A percentile compares a stretch with the other conserved stretches of the same genome.
These are phyloP conservation scores for Drosophila mercatorum DNA, from an alignment of 2,888 invertebrate species.

Conservation along the genomic window DNA sequence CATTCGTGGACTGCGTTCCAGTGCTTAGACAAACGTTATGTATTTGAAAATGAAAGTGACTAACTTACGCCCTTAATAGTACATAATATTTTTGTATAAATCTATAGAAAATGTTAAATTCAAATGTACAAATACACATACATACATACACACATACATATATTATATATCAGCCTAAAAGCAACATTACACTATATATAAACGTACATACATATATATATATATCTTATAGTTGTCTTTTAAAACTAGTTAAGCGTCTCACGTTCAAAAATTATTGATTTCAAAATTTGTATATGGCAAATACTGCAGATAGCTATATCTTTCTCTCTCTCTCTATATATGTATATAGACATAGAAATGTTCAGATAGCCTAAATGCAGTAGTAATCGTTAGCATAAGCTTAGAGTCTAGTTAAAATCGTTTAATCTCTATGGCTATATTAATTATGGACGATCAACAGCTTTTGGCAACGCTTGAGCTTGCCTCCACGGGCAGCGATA, in stretches of 20 bases:
- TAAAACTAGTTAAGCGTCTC: slow-evolving; percentile 61
- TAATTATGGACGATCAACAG: slow-evolving; percentile 18
- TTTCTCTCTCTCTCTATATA: background rate
- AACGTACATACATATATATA: background rate
- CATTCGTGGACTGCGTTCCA: slow-evolving; percentile 21
- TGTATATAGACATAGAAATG: background rate
- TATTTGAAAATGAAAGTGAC: slow-evolving; percentile 1
- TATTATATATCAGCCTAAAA: slow-evolving; percentile 42
- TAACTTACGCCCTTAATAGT: slow-evolving; percentile 22
- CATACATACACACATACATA: slow-evolving; percentile 21
- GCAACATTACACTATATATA: slow-evolving; percentile 27
- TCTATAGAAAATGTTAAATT: slow-evolving; percentile 22
- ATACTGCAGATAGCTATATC: slow-evolving; percentile 23
- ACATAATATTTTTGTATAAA: slow-evolving; percentile 29
- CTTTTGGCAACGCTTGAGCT: slow-evolving; percentile 7
- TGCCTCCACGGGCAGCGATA: slow-evolving; percentile 28
- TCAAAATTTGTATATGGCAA: slow-evolving; percentile 58
- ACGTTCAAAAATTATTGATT: slow-evolving; percentile 40
- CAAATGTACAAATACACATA: slow-evolving; percentile 37
- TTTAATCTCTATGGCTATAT: slow-evolving; percentile 41
- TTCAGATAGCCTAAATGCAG: slow-evolving; percentile 29
- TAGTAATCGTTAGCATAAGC: slow-evolving; percentile 29
- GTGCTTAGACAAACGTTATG: background rate
- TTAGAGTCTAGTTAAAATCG: slow-evolving; percentile 70
- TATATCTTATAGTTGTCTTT: slow-evolving; percentile 8